These are phyloP conservation scores for Leptonema lineaticorne DNA, from an alignment of 1,140 invertebrate genomes.

Conservation along the genomic window DNA sequence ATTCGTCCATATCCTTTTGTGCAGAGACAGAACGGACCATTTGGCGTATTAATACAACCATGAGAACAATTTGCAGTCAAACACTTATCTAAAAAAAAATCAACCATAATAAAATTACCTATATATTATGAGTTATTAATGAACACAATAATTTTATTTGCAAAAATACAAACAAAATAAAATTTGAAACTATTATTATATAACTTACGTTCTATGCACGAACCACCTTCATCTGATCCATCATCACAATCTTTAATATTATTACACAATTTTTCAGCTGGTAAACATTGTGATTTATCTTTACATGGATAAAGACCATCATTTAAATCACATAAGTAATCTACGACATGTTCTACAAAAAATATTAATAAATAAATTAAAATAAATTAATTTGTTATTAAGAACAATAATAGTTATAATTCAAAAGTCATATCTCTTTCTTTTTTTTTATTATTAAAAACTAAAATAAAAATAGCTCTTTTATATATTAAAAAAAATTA, in stretches of 20 bases:
- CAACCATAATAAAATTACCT: neutral
- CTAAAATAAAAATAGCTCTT: constrained; percentile 46
- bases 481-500: constrained; percentile 38
- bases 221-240: constrained; percentile 68
- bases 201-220: constrained; percentile 55
- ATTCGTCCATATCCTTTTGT: constrained; percentile 43
- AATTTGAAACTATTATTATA: neutral
- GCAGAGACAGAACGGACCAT: constrained; percentile 34
- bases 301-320: constrained; percentile 58
- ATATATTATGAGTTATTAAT: constrained; percentile 43
- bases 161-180: neutral
- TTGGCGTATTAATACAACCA: constrained; percentile 49
- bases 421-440: too few species aligned
- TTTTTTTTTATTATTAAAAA: too few species aligned
- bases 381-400: too few species aligned
- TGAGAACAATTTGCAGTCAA: constrained; percentile 49
- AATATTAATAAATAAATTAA: too few species aligned
- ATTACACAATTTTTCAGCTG: constrained; percentile 69
- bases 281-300: constrained; percentile 65
- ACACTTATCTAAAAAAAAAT: constrained; percentile 48
- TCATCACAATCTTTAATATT: constrained; percentile 74
- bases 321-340: constrained; percentile 48
- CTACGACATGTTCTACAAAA: too few species aligned
- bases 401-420: too few species aligned
- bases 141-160: constrained; percentile 23